phyloP scores from a whole-genome alignment of 2,888 invertebrate genomes.

The Sialis fuliginosa region DNA sequence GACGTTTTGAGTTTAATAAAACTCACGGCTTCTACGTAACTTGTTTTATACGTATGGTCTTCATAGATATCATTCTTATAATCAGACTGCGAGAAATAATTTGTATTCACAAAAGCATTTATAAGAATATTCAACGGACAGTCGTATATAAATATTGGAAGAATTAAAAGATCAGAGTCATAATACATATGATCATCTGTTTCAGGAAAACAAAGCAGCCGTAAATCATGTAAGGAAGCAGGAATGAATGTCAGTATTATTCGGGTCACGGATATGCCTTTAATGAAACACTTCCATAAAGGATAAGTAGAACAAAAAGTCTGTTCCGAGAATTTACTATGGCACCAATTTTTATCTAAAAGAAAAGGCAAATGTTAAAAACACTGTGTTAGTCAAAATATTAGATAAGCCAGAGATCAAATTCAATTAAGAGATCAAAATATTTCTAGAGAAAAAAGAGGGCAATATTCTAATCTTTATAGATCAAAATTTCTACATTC shows the following conservation, averaged over 20 bases:
- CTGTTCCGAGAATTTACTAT: constrained; percentile 6
- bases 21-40: constrained; percentile 21
- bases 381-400: too few relatives aligned
- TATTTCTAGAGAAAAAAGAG: too few relatives aligned
- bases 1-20: constrained; percentile 23
- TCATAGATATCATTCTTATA: constrained; percentile 28
- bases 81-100: constrained; percentile 16
- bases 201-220: constrained; percentile 14
- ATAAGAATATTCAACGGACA: constrained; percentile 40
- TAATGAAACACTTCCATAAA: constrained; percentile 49
- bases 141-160: constrained; percentile 51
- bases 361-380: background rate
- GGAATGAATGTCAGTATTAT: constrained; percentile 48
- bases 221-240: constrained; percentile 33
- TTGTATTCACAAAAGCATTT: constrained; percentile 29
- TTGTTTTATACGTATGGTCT: constrained; percentile 30
- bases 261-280: constrained; percentile 39
- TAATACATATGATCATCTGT: constrained; percentile 15
- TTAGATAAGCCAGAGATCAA: too few relatives aligned
- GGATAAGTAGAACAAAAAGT: constrained; percentile 12
- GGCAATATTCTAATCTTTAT: too few relatives aligned
- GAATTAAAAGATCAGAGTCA: constrained; percentile 18
- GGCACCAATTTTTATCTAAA: constrained; percentile 1
- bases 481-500: too few relatives aligned
- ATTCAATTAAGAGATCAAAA: too few relatives aligned